Evolutionary conservation across 2,797 vertebrate genomes (phyloP).

Genomic region (Zalophus californianus): DNA sequence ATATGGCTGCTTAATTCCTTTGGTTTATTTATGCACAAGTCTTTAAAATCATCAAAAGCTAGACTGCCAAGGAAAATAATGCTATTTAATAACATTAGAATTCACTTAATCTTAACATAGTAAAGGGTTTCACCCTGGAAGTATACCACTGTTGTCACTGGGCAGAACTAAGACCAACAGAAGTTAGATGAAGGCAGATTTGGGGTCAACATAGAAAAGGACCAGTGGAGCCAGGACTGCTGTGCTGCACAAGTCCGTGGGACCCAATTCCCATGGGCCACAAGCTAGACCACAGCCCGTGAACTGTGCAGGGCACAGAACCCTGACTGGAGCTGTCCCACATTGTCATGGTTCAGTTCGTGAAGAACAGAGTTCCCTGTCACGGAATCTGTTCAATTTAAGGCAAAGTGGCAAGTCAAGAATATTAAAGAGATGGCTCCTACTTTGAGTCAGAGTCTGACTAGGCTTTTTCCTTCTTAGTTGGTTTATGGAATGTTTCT

Average conservation of each 20-base stretch:
- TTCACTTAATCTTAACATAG: not conserved
- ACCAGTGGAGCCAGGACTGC: not conserved
- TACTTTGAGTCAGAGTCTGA: not conserved
- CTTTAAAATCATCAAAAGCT: slow-evolving; percentile 40
- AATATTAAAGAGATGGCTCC: not conserved
- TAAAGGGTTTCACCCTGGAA: not conserved
- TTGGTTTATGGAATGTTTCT: not conserved
- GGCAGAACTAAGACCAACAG: not conserved
- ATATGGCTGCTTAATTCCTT: slow-evolving; percentile 10
- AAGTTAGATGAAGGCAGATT: not conserved
- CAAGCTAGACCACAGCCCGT: not conserved
- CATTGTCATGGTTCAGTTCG: not conserved
- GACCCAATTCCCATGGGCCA: not conserved
- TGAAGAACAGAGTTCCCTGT: not conserved
- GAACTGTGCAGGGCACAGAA: not conserved
- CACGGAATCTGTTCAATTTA: not conserved
- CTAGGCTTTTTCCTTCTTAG: not conserved
- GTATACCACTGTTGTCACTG: not conserved
- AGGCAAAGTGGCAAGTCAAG: not conserved
- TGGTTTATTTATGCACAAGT: not conserved
- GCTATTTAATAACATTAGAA: not conserved
- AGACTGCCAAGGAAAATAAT: not conserved
- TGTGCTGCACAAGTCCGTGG: not conserved
- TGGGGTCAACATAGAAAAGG: not conserved
- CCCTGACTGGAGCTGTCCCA: not conserved